Percentiles rank a stretch among this genome's conserved stretches.
Evolutionary conservation across 2,888 invertebrate species (phyloP).

Genomic region (Tetragonisca angustula): DNA sequence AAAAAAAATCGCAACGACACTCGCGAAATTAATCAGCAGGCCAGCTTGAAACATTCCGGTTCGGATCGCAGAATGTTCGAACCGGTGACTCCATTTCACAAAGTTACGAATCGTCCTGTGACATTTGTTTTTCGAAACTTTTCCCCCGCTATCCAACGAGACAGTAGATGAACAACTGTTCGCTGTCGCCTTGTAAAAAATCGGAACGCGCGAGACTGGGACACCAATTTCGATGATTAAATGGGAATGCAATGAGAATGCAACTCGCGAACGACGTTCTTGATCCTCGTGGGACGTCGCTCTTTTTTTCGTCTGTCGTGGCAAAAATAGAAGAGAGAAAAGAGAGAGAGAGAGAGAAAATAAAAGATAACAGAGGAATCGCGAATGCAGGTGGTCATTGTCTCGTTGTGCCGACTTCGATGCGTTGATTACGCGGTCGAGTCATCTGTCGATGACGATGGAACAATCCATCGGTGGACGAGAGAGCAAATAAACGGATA

Average conservation of each 20-base stretch:
- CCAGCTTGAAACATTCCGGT: too few species aligned
- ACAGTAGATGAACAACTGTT: too few species aligned
- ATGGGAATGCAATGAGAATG: constrained; percentile 36
- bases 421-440: constrained; percentile 45
- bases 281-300: constrained; percentile 32
- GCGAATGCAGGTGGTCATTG: constrained; percentile 20
- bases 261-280: constrained; percentile 34
- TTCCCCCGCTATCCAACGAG: too few species aligned
- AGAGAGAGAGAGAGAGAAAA: not conserved
- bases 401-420: constrained; percentile 24
- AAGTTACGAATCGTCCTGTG: too few species aligned
- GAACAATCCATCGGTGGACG: constrained; percentile 31
- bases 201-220: not conserved
- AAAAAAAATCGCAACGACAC: too few species aligned
- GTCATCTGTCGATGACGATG: constrained; percentile 42
- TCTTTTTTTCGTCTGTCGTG: constrained; percentile 6
- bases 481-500: constrained; percentile 44
- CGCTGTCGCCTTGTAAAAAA: not conserved
- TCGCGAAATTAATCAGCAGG: too few species aligned
- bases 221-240: constrained; percentile 58
- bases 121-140: too few species aligned
- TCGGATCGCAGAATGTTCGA: too few species aligned
- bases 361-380: not conserved
- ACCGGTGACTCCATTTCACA: too few species aligned
- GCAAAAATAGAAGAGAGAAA: not conserved